Evolutionary conservation across 2,113 vertebrate genomes (phyloP).

Genomic region (Mellivora capensis): DNA sequence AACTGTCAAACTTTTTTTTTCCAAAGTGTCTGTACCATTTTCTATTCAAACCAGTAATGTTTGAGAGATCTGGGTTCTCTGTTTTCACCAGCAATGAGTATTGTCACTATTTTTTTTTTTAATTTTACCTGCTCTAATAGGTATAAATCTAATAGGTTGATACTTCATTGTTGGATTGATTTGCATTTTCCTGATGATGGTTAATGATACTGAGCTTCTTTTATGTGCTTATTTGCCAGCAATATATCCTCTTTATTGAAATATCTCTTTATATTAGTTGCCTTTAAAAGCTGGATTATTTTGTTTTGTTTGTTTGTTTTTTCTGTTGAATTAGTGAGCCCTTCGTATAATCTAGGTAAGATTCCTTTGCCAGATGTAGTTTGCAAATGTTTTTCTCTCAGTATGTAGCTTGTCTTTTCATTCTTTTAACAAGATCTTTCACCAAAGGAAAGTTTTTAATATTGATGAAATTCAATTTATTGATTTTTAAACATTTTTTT

Average conservation of each 20-base stretch:
- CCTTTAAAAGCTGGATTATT: neutral
- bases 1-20: neutral
- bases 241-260: neutral
- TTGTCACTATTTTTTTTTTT: neutral
- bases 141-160: neutral
- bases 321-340: neutral
- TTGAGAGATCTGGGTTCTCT: neutral
- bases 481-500: conserved; percentile 4
- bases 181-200: neutral
- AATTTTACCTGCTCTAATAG: neutral
- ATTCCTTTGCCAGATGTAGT: neutral
- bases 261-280: neutral
- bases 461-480: neutral
- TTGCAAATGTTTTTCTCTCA: neutral
- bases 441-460: neutral
- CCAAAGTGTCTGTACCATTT: neutral
- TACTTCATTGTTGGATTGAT: neutral
- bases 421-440: neutral
- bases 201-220: neutral
- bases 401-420: neutral
- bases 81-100: neutral
- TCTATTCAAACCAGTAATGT: neutral
- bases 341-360: neutral
- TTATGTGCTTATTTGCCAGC: neutral
- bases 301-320: neutral